Evolutionary conservation across 2,888 invertebrate species (phyloP).

Genomic region (Ashinkailepas kermadecensis): DNA sequence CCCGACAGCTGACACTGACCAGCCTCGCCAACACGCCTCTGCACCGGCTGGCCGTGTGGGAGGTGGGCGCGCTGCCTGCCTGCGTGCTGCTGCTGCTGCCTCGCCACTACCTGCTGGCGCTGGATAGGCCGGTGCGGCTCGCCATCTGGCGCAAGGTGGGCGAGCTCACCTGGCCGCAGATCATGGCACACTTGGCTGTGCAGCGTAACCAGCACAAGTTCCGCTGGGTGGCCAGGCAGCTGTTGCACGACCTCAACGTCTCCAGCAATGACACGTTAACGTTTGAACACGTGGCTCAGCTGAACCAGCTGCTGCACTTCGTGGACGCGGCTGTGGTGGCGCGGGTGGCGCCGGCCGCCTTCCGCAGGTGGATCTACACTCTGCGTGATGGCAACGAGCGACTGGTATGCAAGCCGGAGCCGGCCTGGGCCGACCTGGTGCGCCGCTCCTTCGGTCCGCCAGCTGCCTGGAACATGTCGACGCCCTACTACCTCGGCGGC

Average conservation of each 20-base stretch:
- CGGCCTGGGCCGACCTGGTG: neutral
- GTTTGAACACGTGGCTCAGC: slow-evolving; percentile 10
- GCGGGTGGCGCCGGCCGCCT: neutral
- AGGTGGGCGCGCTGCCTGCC: neutral
- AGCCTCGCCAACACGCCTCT: neutral
- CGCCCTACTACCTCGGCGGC: slow-evolving; percentile 15
- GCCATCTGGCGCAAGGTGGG: neutral
- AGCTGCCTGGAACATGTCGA: neutral
- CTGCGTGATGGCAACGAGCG: neutral
- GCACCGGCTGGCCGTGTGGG: neutral
- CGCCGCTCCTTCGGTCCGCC: neutral
- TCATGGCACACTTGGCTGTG: neutral
- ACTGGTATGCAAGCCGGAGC: neutral
- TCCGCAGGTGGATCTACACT: slow-evolving; percentile 17
- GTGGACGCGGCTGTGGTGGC: neutral
- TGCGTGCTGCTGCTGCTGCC: slow-evolving; percentile 11
- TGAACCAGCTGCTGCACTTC: slow-evolving; percentile 22
- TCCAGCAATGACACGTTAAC: neutral
- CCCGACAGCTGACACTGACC: neutral
- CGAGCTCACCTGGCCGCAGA: neutral
- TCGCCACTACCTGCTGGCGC: neutral
- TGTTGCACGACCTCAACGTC: slow-evolving; percentile 18
- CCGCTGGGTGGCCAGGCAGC: slow-evolving; percentile 6
- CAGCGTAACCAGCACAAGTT: neutral
- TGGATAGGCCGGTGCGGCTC: neutral